Evolutionary conservation across 2,888 invertebrate genomes (phyloP).

Genomic region (Chrysolina americana): DNA sequence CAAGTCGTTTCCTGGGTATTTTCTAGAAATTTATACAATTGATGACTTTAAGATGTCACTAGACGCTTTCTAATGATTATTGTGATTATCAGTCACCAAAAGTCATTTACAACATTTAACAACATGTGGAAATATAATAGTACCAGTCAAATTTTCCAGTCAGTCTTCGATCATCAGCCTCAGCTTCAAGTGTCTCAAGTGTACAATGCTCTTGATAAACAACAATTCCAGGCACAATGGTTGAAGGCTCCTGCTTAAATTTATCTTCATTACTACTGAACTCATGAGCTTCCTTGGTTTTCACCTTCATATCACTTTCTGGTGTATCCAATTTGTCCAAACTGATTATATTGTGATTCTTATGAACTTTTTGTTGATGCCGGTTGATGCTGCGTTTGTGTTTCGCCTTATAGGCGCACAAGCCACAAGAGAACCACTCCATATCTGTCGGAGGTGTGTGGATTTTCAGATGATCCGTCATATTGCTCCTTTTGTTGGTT

Average conservation of each 20-base stretch:
- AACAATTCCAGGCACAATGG: background rate
- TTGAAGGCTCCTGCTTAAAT: background rate
- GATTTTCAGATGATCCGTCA: background rate
- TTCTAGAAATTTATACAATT: no score
- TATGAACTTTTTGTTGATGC: background rate
- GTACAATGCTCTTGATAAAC: background rate
- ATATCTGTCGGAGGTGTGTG: background rate
- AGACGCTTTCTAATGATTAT: no score
- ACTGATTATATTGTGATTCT: background rate
- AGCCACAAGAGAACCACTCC: background rate
- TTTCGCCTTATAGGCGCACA: background rate
- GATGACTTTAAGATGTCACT: no score
- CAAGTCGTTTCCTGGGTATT: no score
- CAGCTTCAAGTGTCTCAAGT: background rate
- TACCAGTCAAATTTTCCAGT: background rate
- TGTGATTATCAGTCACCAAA: no score
- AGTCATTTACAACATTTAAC: no score
- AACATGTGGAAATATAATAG: background rate
- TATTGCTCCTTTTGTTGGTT: constrained; percentile 1
- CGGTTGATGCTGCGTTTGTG: background rate
- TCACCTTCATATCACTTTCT: background rate
- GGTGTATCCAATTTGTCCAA: background rate
- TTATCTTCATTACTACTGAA: background rate
- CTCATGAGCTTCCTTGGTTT: background rate
- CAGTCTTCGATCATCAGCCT: background rate